These are phyloP conservation scores for Kuschelorhynchus macadamiae DNA, from an alignment of 2,888 invertebrate species.

Conservation along the genomic window DNA sequence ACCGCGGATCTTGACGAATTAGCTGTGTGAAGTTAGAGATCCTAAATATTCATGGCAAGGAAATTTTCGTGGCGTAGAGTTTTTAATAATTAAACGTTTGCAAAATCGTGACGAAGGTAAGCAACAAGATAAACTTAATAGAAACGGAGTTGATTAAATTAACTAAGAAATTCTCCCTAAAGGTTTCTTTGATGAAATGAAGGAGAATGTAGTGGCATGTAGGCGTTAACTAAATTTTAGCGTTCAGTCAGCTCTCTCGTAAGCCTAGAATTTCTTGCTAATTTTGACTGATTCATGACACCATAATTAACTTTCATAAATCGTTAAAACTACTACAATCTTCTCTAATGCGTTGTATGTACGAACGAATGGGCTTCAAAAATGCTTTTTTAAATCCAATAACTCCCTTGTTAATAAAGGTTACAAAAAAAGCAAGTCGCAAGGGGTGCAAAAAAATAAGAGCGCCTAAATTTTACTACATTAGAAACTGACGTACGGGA, in stretches of 20 bases:
- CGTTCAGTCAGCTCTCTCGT: not conserved
- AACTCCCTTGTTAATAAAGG: no score
- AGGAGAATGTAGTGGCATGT: conserved; percentile 22
- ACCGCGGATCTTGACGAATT: conserved; percentile 28
- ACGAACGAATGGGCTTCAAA: no score
- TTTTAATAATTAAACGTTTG: conserved; percentile 32
- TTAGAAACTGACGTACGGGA: no score
- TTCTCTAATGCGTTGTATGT: no score
- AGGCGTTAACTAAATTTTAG: conserved; percentile 31
- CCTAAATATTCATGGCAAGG: conserved; percentile 12
- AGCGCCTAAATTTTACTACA: no score
- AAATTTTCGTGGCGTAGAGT: conserved; percentile 14
- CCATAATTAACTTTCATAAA: no score
- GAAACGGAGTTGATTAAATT: conserved; percentile 30
- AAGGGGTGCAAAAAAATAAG: no score
- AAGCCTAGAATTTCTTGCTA: no score
- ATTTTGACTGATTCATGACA: no score
- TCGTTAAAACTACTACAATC: no score
- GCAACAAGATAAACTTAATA: conserved; percentile 33
- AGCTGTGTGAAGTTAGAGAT: conserved; percentile 11
- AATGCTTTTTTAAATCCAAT: no score
- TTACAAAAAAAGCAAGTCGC: no score
- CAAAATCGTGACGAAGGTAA: conserved; percentile 33
- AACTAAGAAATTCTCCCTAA: conserved; percentile 16
- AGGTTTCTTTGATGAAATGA: conserved; percentile 24